A percentile compares a stretch with the other conserved stretches of the same genome.
Conservation (phyloP, 2,888 invertebrate genomes). For the Polydrusus tereticollis region DNA sequence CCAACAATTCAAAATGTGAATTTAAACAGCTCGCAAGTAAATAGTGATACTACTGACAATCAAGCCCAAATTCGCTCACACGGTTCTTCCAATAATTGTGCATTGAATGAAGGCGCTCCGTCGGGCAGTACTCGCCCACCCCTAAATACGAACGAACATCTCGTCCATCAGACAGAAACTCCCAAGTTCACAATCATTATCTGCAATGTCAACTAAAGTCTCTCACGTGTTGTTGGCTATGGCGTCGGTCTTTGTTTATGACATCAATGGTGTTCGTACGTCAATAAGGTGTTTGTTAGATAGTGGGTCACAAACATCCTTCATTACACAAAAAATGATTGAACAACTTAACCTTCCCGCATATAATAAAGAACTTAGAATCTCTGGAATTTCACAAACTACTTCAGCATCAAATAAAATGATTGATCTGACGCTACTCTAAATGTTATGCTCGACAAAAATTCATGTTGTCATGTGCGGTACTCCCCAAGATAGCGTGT, state of each 20-base stretch:
- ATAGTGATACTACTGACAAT: too few relatives aligned
- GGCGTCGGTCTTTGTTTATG: background rate
- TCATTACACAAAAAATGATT: background rate
- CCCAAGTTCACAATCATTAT: background rate
- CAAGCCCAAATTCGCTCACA: too few relatives aligned
- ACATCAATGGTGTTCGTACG: background rate
- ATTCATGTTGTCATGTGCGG: background rate
- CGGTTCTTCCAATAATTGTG: too few relatives aligned
- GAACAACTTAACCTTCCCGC: background rate
- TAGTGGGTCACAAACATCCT: background rate
- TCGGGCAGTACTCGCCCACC: too few relatives aligned
- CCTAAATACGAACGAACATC: too few relatives aligned
- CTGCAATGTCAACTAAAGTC: background rate
- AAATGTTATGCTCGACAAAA: background rate
- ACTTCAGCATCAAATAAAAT: background rate
- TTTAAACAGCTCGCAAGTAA: too few relatives aligned
- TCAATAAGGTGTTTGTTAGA: background rate
- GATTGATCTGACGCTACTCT: background rate
- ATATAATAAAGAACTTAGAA: background rate
- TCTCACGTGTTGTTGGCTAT: background rate
- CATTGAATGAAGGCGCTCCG: too few relatives aligned
- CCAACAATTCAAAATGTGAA: too few relatives aligned
- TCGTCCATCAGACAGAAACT: too few relatives aligned
- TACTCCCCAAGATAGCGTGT: background rate
- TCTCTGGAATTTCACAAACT: background rate